A percentile compares a stretch with the other conserved stretches of the same genome.
Conservation (phyloP, 2,888 invertebrate species). For the Sympetrum striolatum region DNA sequence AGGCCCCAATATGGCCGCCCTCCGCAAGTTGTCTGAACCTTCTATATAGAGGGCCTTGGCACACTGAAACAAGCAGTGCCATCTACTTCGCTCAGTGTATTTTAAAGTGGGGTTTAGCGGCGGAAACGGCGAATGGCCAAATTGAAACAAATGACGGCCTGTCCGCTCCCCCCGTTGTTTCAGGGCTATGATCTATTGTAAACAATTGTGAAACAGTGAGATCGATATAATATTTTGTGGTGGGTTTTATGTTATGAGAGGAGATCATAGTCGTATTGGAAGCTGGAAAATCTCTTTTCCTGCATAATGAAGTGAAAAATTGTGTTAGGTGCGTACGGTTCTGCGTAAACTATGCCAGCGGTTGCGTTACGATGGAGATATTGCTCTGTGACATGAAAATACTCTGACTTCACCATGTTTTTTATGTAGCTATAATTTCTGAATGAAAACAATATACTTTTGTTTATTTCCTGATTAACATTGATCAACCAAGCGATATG, state of each 20-base stretch:
- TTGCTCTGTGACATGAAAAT: not conserved
- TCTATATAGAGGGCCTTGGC: too few relatives aligned
- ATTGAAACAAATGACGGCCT: too few relatives aligned
- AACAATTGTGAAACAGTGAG: not conserved
- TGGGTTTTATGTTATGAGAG: not conserved
- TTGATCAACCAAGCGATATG: not conserved
- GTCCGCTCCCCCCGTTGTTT: too few relatives aligned
- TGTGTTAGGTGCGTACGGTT: not conserved
- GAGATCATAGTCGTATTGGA: not conserved
- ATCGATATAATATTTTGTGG: not conserved
- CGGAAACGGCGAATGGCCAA: too few relatives aligned
- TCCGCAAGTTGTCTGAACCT: too few relatives aligned
- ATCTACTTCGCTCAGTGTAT: too few relatives aligned
- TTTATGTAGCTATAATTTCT: not conserved
- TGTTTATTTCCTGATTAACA: not conserved
- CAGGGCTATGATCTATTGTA: slow-evolving; percentile 1
- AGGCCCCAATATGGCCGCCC: too few relatives aligned
- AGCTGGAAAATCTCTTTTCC: not conserved
- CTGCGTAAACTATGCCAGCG: not conserved
- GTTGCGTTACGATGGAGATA: not conserved
- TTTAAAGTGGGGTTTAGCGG: too few relatives aligned
- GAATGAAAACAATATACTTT: not conserved
- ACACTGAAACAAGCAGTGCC: too few relatives aligned
- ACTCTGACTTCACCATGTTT: not conserved
- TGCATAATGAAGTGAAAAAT: not conserved